These are phyloP conservation scores for Trachelus iudaicus DNA, from an alignment of 2,888 invertebrate genomes.

Conservation along the genomic window DNA sequence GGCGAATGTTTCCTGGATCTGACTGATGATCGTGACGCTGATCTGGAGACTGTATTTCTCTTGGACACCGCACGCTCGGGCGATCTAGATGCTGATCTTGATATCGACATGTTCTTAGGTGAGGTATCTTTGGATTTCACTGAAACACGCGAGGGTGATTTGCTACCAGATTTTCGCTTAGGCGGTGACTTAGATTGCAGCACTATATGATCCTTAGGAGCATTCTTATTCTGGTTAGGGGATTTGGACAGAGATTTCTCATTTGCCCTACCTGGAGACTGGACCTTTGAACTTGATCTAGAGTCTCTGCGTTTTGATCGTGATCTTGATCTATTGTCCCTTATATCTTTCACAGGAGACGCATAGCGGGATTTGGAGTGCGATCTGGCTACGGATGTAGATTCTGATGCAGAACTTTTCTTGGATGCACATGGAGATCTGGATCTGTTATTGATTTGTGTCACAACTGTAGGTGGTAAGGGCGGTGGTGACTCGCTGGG, in stretches of 20 bases:
- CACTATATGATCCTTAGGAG: slow-evolving; percentile 5
- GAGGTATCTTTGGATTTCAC: slow-evolving; percentile 20
- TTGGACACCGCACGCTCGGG: slow-evolving; percentile 28
- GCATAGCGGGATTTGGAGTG: slow-evolving; percentile 9
- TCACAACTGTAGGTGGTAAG: slow-evolving; percentile 16
- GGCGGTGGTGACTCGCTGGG: slow-evolving; percentile 48
- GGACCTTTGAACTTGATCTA: slow-evolving; percentile 11
- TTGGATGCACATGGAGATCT: slow-evolving; percentile 28
- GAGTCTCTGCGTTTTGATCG: slow-evolving; percentile 4
- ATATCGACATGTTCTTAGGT: slow-evolving; percentile 20
- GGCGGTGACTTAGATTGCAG: slow-evolving; percentile 10
- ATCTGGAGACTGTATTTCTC: slow-evolving; percentile 32
- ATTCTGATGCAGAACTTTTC: slow-evolving; percentile 21
- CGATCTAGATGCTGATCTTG: slow-evolving; percentile 18
- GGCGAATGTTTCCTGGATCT: slow-evolving; percentile 33
- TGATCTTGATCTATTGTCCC: slow-evolving; percentile 15
- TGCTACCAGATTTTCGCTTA: slow-evolving; percentile 8
- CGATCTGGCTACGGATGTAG: slow-evolving; percentile 26
- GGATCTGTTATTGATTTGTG: slow-evolving; percentile 23
- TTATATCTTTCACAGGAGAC: slow-evolving; percentile 4
- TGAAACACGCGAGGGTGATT: slow-evolving; percentile 14
- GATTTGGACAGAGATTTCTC: slow-evolving; percentile 12
- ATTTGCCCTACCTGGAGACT: slow-evolving; percentile 6
- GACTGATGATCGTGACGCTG: slow-evolving; percentile 18
- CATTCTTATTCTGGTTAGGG: slow-evolving; percentile 6